Percentiles rank a stretch among this genome's conserved stretches.
Conservation (phyloP, 2,888 invertebrate genomes). For the Cephus pygmeus region DNA sequence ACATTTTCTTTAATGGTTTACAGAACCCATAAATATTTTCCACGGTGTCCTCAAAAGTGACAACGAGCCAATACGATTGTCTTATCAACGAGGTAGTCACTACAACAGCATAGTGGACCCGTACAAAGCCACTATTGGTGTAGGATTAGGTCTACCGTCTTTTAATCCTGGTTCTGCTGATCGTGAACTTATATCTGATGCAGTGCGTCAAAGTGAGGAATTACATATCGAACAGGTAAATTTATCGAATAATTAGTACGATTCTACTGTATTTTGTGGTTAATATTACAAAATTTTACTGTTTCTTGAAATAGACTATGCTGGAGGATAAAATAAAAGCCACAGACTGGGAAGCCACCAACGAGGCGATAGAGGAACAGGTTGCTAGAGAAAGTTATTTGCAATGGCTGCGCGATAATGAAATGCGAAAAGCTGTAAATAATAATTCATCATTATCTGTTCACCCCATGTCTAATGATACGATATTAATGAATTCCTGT, state of each 20-base stretch:
- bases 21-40: conserved; percentile 89
- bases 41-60: conserved; percentile 81
- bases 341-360: conserved; percentile 92
- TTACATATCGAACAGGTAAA: conserved; percentile 81
- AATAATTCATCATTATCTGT: conserved; percentile 14
- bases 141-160: conserved; percentile 85
- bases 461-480: conserved; percentile 59
- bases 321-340: conserved; percentile 88
- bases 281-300: background rate
- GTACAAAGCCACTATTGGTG: conserved; percentile 82
- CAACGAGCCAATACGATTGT: conserved; percentile 83
- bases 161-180: conserved; percentile 81
- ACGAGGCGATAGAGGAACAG: conserved; percentile 90
- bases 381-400: conserved; percentile 87
- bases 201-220: conserved; percentile 81
- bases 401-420: conserved; percentile 79
- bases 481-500: conserved; percentile 61
- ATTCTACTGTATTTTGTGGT: background rate
- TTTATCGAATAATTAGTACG: conserved; percentile 11
- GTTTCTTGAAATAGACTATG: conserved; percentile 74
- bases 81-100: conserved; percentile 88
- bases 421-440: conserved; percentile 69
- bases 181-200: conserved; percentile 78
- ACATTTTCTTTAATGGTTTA: background rate
- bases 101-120: conserved; percentile 92